Evolutionary conservation across 1,140 invertebrate species (phyloP).

Genomic region (Zaprionus taronus): DNA sequence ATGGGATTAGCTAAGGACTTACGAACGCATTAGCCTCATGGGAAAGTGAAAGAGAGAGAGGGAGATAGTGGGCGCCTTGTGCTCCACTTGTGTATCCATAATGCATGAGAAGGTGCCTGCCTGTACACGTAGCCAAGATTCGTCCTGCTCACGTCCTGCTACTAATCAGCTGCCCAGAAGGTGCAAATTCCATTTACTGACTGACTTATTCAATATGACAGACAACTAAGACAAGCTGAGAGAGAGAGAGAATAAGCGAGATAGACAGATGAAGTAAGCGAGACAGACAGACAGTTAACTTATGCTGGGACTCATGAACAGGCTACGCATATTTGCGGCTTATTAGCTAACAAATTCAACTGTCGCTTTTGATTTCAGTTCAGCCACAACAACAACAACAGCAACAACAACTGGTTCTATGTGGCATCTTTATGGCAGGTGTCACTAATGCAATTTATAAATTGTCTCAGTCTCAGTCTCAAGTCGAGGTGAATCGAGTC

Average conservation of each 20-base stretch:
- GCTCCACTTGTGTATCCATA: conserved; percentile 24
- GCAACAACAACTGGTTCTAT: neutral
- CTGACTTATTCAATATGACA: conserved; percentile 79
- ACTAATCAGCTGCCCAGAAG: conserved; percentile 56
- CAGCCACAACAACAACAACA: neutral
- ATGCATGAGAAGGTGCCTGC: conserved; percentile 30
- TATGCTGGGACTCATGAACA: conserved; percentile 40
- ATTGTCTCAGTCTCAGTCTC: conserved; percentile 20
- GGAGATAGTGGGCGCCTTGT: neutral
- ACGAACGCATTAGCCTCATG: conserved; percentile 65
- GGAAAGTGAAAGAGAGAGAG: neutral
- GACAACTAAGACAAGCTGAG: conserved; percentile 40
- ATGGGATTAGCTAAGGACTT: conserved; percentile 73
- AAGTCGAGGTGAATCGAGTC: neutral
- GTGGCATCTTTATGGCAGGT: conserved; percentile 19
- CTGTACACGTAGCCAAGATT: conserved; percentile 44
- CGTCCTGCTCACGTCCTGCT: conserved; percentile 28
- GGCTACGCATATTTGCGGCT: conserved; percentile 43
- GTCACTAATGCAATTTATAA: conserved; percentile 66
- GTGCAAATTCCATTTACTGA: conserved; percentile 72
- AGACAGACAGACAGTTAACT: conserved; percentile 37
- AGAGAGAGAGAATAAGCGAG: neutral
- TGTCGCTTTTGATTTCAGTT: conserved; percentile 66
- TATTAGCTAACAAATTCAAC: conserved; percentile 54
- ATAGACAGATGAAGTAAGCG: neutral